Evolutionary conservation across 2,888 invertebrate species (phyloP).

Genomic region (Bellardia pandia): DNA sequence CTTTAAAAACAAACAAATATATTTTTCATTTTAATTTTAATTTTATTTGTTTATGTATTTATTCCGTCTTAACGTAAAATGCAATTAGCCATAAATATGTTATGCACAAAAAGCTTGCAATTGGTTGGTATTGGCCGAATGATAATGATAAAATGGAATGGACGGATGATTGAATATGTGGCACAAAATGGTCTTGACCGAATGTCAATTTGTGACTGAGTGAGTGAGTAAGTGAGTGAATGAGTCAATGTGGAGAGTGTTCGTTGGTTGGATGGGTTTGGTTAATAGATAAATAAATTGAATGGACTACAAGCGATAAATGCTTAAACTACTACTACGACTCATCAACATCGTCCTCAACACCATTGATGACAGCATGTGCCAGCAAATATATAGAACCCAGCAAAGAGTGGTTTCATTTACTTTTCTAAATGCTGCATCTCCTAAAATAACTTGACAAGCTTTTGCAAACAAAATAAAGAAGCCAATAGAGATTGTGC

Average conservation of each 20-base stretch:
- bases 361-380: neutral
- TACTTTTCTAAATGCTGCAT: too few species aligned
- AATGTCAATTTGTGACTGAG: neutral
- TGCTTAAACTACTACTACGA: neutral
- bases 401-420: too few species aligned
- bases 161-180: slow-evolving; percentile 11
- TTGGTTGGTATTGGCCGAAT: neutral
- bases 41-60: neutral
- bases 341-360: neutral
- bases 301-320: neutral
- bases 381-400: neutral
- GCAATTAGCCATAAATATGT: slow-evolving; percentile 36
- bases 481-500: too few species aligned
- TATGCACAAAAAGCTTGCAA: slow-evolving; percentile 12
- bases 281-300: neutral
- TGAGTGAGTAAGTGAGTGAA: neutral
- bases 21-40: slow-evolving; percentile 18
- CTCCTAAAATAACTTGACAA: too few species aligned
- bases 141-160: neutral
- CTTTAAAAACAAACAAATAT: neutral
- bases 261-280: neutral
- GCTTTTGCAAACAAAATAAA: too few species aligned
- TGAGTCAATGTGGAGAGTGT: neutral
- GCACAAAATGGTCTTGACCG: neutral
- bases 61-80: slow-evolving; percentile 13